Evolutionary conservation across 2,888 invertebrate species (phyloP).

Genomic region (Microchrysa polita): DNA sequence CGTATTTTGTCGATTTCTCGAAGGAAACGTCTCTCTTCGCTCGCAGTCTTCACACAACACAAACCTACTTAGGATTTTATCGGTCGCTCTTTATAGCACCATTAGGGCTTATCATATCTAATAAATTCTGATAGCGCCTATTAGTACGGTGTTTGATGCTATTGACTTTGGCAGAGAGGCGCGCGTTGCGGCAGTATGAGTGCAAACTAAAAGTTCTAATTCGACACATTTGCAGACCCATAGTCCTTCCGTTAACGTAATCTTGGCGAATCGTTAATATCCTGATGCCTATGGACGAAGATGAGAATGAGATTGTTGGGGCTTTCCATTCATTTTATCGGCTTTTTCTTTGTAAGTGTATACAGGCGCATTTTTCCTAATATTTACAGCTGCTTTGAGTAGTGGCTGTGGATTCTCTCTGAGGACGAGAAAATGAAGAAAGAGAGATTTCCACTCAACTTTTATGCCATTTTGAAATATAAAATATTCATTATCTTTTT

Average conservation of each 20-base stretch:
- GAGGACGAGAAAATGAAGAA: too few relatives aligned
- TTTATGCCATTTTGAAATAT: too few relatives aligned
- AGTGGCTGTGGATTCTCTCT: too few relatives aligned
- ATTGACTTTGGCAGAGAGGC: constrained; percentile 16
- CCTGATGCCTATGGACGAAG: not conserved
- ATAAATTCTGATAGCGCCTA: constrained; percentile 44
- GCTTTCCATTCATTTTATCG: too few relatives aligned
- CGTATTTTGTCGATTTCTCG: not conserved
- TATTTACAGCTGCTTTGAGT: too few relatives aligned
- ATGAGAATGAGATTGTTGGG: too few relatives aligned
- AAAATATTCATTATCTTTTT: too few relatives aligned
- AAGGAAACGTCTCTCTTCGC: not conserved
- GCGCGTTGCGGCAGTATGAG: too few relatives aligned
- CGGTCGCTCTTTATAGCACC: constrained; percentile 40
- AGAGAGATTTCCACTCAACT: too few relatives aligned
- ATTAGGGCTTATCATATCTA: constrained; percentile 44
- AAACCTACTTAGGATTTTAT: constrained; percentile 38
- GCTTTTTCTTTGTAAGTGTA: too few relatives aligned
- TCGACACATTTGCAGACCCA: constrained; percentile 5
- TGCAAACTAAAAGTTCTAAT: constrained; percentile 35
- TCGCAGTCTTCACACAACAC: not conserved
- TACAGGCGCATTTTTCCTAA: too few relatives aligned
- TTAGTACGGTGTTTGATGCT: constrained; percentile 38
- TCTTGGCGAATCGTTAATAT: constrained; percentile 31
- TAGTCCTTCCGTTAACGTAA: constrained; percentile 9